Conservation (phyloP, 2,797 vertebrate genomes). For the Galagoides demidoff region DNA sequence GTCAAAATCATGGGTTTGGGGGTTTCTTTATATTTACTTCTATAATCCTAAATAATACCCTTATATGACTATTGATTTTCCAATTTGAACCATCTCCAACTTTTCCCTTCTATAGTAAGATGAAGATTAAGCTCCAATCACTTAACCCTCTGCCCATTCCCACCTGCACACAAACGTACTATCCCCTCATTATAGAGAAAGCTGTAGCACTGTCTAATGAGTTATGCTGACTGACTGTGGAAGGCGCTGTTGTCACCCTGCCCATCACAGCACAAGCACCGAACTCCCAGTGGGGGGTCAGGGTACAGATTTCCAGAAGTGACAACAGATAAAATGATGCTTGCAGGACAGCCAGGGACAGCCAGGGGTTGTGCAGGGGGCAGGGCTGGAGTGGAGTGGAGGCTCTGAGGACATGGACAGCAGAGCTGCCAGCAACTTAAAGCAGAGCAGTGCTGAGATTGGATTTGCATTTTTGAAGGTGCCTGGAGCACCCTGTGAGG, state of each 20-base stretch:
- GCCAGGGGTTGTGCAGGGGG: background rate
- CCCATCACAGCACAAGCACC: background rate
- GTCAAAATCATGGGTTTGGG: background rate
- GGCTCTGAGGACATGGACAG: background rate
- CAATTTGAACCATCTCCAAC: background rate
- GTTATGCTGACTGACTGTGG: background rate
- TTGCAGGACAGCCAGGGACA: background rate
- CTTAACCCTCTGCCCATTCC: background rate
- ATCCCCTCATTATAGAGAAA: background rate
- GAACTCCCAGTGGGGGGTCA: background rate
- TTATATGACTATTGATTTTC: background rate
- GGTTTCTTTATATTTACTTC: background rate
- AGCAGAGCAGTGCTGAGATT: background rate
- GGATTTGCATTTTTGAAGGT: background rate
- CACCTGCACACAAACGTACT: background rate
- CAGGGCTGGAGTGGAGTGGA: background rate
- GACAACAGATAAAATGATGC: background rate
- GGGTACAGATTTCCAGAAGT: background rate
- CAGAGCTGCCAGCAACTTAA: background rate
- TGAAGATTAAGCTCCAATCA: background rate
- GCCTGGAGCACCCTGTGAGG: background rate
- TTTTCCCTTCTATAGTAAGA: background rate
- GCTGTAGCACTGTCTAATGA: too few relatives aligned
- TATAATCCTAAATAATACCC: background rate
- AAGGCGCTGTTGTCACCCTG: background rate